Base-by-base conservation (phyloP, 2,797 vertebrate species). In the Discoglossus pictus region DNA sequence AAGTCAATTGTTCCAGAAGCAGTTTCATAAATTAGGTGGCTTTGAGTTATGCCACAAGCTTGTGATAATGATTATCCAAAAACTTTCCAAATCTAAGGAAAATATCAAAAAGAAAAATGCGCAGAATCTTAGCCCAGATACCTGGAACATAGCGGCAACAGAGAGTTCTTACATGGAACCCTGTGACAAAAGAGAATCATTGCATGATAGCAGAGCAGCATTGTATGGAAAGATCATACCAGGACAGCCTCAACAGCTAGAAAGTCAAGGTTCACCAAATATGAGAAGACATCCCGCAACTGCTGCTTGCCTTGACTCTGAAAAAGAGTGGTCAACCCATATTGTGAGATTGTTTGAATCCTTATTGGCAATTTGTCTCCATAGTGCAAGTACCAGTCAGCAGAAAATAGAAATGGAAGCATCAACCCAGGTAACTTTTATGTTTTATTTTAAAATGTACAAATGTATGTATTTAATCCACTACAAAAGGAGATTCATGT, bases 281-380 rank as follows among this genome's bases (percentile, higher is more conserved):
- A 11, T 38, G 23, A 73, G 74, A 13, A 69, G 73, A 0, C 0
- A 17, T 61, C 61, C 43, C 7, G 9, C 62, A 69, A 2, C 46
- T 38, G 21, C 68, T 44, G 74, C 35, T 46, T 44, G 0, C 66
- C 25, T 60, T 27, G 46, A 74, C 1, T 16, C 12, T 62, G 92
- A 93, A 68, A 87, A 85, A 40, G 90, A 94, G 77, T 91, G 90
- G 88, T 84, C 91, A 0, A 79, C 93, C 44, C 92, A 97, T 24
- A 89, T 91, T 68, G 92, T 99, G 59, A 90, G 93, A 42, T 92
- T 99, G 21, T 82, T 99, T 35, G 97, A 99, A 86, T 92, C 97
- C 21, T 85, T 98, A 63, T 76, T 99, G 75, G 88, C 94, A 2
- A 96, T 99, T 77, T 99, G 94, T 82, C 91, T 99, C 2, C 94